Evolutionary conservation across 1,140 invertebrate genomes (phyloP), one percentile per base, ranked within the genome.

Genomic region (Eurosta solidaginis): DNA sequence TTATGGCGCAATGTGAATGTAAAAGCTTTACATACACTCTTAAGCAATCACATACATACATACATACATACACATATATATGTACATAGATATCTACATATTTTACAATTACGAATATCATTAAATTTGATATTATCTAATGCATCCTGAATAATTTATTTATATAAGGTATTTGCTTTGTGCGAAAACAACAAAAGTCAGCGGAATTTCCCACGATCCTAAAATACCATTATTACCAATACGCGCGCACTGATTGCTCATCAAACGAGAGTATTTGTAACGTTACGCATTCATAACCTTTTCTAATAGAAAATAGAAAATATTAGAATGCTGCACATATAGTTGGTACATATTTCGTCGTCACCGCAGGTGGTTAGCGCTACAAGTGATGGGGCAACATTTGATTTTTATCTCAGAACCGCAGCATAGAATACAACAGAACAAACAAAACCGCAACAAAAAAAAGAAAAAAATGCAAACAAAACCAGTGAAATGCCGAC

Each of bases 401-500:
- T 63, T 77, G 76, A 77, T 77, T 59, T 77, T 77, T 77, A 77
- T 77, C 76, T 47, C 45, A 1, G 52, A 77, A 77, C 52, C 76
- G 52, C 76, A 77, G 36, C 59, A 40, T 27, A 63, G 22, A 54
- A n/a, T 42, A 49, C 2, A 27, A 75, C 27, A 75, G 20, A 47
- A 47, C 44, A 45, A 44, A 44, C 40, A 40, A 54, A 76, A 40
- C 75, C 36, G 47, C 36, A 47, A n/a, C n/a, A n/a, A n/a, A n/a
- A n/a, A n/a, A n/a, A n/a, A n/a, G n/a, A n/a, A 77, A 52, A 76
- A 74, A 77, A 63, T 27, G 44, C 50, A 77, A 77, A 76, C 22
- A 76, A 33, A 77, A 42, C 42, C 49, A 27, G 44, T 50, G 47
- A 76, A 77, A 77, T 59, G 44, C 50, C 36, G 42, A 77, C 29